These are phyloP conservation scores for Anoplopoma fimbria DNA, from an alignment of 2,113 vertebrate species.

Conservation along the genomic window DNA sequence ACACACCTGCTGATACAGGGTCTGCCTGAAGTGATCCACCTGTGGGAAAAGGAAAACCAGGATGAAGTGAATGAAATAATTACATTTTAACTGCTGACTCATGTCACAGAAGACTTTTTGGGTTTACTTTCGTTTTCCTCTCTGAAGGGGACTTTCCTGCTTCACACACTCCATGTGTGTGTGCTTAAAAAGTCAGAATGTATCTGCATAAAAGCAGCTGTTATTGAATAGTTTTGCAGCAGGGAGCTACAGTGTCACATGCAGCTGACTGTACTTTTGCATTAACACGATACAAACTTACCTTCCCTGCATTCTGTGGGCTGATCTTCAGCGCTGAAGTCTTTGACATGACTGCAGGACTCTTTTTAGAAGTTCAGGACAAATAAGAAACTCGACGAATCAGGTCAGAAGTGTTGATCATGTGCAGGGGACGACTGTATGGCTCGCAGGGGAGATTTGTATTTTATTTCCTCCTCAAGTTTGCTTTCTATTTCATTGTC, in stretches of 20 bases:
- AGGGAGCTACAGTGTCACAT: neutral
- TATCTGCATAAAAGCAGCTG: too few relatives aligned
- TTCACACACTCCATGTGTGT: too few relatives aligned
- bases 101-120: slow-evolving; percentile 19
- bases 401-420: neutral
- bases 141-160: slow-evolving; percentile 12
- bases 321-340: slow-evolving; percentile 69
- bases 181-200: too few relatives aligned
- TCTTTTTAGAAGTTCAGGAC: neutral
- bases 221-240: neutral
- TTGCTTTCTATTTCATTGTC: slow-evolving; percentile 66
- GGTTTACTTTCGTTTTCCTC: slow-evolving; percentile 72
- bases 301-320: slow-evolving; percentile 55
- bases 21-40: slow-evolving; percentile 86
- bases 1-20: slow-evolving; percentile 86
- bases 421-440: neutral
- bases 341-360: slow-evolving; percentile 66
- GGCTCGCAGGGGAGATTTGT: neutral
- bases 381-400: neutral
- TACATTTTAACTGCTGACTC: slow-evolving; percentile 47
- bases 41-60: slow-evolving; percentile 49
- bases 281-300: slow-evolving; percentile 33
- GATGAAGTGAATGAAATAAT: neutral
- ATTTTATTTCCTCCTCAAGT: slow-evolving; percentile 63
- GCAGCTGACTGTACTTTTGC: neutral